These are phyloP conservation scores for Okamejei kenojei DNA, from an alignment of 2,797 vertebrate species.

Conservation along the genomic window DNA sequence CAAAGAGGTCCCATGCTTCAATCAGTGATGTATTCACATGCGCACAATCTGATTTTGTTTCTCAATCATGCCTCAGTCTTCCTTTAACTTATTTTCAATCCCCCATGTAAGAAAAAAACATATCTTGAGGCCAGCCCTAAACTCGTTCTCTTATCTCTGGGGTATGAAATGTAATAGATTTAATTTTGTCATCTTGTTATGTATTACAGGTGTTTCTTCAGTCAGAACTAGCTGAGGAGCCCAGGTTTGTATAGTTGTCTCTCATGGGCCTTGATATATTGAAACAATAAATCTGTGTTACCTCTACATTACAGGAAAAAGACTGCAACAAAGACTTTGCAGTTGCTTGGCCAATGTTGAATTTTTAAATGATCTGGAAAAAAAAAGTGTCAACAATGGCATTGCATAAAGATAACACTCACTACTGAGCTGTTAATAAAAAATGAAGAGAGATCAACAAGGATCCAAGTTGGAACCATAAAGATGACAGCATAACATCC, in stretches of 20 bases:
- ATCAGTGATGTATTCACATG: not conserved
- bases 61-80: not conserved
- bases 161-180: not conserved
- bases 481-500: conserved; percentile 91
- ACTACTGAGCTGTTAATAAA: conserved; percentile 86
- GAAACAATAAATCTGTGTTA: not conserved
- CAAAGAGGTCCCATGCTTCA: not conserved
- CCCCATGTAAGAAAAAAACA: not conserved
- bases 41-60: not conserved
- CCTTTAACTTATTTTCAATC: not conserved
- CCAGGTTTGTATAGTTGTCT: not conserved
- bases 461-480: conserved; percentile 94
- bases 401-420: conserved; percentile 48
- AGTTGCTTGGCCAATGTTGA: not conserved
- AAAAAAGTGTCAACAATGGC: not conserved
- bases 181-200: not conserved
- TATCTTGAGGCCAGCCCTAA: not conserved
- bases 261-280: not conserved
- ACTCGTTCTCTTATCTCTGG: not conserved
- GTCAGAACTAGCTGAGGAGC: not conserved
- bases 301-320: not conserved
- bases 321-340: not conserved
- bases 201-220: not conserved
- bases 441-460: conserved; percentile 88
- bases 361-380: not conserved